Evolutionary conservation across 2,888 invertebrate species (phyloP).

Genomic region (Phengaris arion): DNA sequence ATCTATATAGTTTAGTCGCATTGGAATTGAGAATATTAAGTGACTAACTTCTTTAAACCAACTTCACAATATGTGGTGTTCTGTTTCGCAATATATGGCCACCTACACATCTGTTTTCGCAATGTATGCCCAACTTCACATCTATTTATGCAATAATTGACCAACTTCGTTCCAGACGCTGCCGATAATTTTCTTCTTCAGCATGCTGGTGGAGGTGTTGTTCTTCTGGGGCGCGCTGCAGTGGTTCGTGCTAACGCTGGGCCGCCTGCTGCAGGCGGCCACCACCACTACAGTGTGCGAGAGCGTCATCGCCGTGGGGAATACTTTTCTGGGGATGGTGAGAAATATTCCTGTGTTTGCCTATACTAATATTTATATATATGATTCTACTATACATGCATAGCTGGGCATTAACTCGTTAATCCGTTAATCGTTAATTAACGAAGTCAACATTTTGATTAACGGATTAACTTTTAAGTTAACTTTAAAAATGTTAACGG

Average conservation of each 20-base stretch:
- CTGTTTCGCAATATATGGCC: neutral
- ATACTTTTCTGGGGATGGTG: slow-evolving; percentile 96
- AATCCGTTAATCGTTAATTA: too few species aligned
- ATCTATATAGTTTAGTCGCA: too few species aligned
- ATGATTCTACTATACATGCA: too few species aligned
- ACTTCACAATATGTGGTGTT: too few species aligned
- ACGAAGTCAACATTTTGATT: too few species aligned
- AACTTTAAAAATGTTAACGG: too few species aligned
- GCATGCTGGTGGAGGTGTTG: slow-evolving; percentile 92
- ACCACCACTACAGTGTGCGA: slow-evolving; percentile 95
- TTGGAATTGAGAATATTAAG: too few species aligned
- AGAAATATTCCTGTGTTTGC: slow-evolving; percentile 40
- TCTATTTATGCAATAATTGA: neutral
- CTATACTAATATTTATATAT: too few species aligned
- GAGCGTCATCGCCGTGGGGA: slow-evolving; percentile 94
- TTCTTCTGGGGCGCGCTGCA: slow-evolving; percentile 95
- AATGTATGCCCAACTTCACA: neutral
- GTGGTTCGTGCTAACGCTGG: slow-evolving; percentile 88
- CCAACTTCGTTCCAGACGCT: slow-evolving; percentile 79
- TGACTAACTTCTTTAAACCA: neutral
- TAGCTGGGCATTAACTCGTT: too few species aligned
- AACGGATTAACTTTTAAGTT: too few species aligned
- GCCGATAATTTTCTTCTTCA: slow-evolving; percentile 96
- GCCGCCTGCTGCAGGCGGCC: slow-evolving; percentile 82
- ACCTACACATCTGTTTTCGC: neutral